A percentile compares a stretch with the other conserved stretches of the same genome.
Evolutionary conservation across 2,113 vertebrate genomes (phyloP).

Genomic region (Sebastes fasciatus): DNA sequence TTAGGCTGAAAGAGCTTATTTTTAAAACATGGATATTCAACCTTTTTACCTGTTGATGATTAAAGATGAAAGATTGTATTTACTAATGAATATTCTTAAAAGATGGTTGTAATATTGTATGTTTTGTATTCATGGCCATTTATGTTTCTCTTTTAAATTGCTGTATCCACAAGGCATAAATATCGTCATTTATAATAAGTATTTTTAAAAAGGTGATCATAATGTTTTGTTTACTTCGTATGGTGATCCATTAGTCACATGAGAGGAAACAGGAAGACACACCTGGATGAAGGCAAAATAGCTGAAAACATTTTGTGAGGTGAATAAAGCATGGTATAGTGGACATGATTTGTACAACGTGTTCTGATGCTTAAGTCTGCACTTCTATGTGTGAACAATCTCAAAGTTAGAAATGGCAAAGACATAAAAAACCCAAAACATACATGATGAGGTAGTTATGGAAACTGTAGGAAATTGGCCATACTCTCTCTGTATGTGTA

Average conservation of each 20-base stretch:
- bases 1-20: neutral
- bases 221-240: neutral
- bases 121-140: neutral
- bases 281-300: neutral
- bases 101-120: neutral
- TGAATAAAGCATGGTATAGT: too few relatives aligned
- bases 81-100: neutral
- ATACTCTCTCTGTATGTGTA: neutral
- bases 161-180: neutral
- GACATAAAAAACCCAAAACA: neutral
- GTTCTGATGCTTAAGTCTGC: neutral
- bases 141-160: neutral
- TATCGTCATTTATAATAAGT: neutral
- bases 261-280: neutral
- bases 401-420: neutral
- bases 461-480: neutral
- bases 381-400: neutral
- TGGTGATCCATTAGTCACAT: neutral
- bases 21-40: neutral
- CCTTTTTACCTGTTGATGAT: neutral
- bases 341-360: neutral
- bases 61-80: neutral
- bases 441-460: neutral
- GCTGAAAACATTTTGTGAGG: too few relatives aligned
- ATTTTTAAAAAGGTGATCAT: neutral